These are phyloP conservation scores for Drosophila teissieri DNA, from an alignment of 1,140 invertebrate genomes.

Conservation along the genomic window DNA sequence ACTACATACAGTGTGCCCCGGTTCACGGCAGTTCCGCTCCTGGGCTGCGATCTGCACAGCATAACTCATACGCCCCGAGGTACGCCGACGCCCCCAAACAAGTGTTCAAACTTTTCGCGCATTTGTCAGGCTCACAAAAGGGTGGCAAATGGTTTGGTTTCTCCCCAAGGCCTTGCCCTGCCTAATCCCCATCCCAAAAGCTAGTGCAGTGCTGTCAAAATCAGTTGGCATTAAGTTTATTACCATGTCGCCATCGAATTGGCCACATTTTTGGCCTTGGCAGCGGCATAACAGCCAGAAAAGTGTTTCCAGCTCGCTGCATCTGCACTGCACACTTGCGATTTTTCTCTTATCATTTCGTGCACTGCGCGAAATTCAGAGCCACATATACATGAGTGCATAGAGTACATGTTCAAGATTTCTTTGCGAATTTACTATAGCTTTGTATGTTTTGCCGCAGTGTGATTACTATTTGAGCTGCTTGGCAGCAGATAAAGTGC, in stretches of 20 bases:
- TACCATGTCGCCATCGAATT: constrained; percentile 46
- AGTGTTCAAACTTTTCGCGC: constrained; percentile 36
- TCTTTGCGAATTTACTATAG: neutral
- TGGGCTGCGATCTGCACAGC: constrained; percentile 17
- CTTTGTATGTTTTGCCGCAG: neutral
- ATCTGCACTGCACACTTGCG: constrained; percentile 20
- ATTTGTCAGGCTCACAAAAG: constrained; percentile 32
- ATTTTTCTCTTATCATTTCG: neutral
- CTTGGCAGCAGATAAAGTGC: constrained; percentile 49
- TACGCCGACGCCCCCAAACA: neutral
- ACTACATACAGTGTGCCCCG: constrained; percentile 12
- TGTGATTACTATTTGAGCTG: constrained; percentile 25
- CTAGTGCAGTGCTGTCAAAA: constrained; percentile 53
- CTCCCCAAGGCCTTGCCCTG: constrained; percentile 1
- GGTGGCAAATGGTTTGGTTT: neutral
- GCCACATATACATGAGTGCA: too few relatives aligned
- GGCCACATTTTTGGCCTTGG: constrained; percentile 46
- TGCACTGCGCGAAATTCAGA: neutral
- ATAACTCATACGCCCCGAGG: constrained; percentile 44
- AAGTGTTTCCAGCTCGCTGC: constrained; percentile 50
- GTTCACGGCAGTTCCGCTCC: constrained; percentile 29
- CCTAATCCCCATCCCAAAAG: constrained; percentile 12
- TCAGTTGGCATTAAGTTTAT: constrained; percentile 57
- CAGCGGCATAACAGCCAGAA: constrained; percentile 37
- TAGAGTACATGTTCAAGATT: neutral